A percentile compares a stretch with the other conserved stretches of the same genome.
Evolutionary conservation across 2,797 vertebrate species (phyloP).

Genomic region (Cygnus olor): DNA sequence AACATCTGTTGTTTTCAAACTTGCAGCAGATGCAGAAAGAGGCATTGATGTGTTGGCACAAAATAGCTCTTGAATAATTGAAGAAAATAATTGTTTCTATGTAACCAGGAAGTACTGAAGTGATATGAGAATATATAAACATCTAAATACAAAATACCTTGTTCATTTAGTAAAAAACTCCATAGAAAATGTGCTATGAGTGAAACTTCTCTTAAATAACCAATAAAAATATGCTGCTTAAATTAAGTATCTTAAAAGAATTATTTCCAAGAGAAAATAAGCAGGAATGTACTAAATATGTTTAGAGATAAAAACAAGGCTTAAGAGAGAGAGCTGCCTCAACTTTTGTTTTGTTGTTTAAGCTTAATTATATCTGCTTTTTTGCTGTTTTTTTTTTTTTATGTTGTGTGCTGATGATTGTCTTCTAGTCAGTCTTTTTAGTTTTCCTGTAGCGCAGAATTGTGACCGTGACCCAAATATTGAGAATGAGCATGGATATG

Average conservation of each 20-base stretch:
- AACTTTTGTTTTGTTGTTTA: background rate
- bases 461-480: constrained; percentile 89
- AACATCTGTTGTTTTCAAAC: background rate
- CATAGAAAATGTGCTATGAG: constrained; percentile 15
- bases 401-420: background rate
- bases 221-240: constrained; percentile 56
- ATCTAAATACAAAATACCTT: constrained; percentile 8
- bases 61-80: background rate
- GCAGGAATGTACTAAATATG: background rate
- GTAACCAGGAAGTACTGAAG: constrained; percentile 41
- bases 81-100: background rate
- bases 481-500: constrained; percentile 86
- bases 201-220: constrained; percentile 40
- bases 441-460: constrained; percentile 85
- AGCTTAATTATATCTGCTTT: background rate
- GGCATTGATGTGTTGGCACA: background rate
- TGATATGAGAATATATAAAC: background rate
- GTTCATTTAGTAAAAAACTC: constrained; percentile 10
- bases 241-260: constrained; percentile 18
- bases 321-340: background rate
- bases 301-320: background rate
- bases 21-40: background rate
- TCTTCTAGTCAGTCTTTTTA: constrained; percentile 83
- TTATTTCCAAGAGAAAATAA: constrained; percentile 27
- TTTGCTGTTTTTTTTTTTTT: background rate